Conservation (phyloP, 2,888 invertebrate genomes). For the Neoaliturus tenellus region DNA sequence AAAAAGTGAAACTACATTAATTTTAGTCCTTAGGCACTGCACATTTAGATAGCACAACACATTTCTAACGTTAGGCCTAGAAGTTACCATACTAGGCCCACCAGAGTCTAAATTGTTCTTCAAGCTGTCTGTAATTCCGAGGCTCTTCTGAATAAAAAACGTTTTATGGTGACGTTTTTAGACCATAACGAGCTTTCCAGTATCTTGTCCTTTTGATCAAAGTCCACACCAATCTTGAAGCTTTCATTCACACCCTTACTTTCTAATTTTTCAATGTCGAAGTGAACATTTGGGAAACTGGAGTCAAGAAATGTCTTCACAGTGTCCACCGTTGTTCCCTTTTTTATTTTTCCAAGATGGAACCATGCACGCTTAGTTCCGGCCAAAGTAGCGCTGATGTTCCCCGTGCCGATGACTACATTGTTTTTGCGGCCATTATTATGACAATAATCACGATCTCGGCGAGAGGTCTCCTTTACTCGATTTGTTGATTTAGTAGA, state of each 20-base stretch:
- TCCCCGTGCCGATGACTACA: background rate
- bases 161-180: conserved; percentile 3
- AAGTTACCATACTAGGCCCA: background rate
- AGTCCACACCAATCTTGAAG: conserved; percentile 25
- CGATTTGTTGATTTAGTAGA: too few relatives aligned
- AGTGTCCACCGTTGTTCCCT: background rate
- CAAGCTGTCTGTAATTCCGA: background rate
- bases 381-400: background rate
- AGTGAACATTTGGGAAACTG: background rate
- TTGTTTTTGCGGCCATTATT: background rate
- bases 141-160: conserved; percentile 37
- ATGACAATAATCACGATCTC: too few relatives aligned
- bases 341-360: background rate
- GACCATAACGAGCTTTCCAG: background rate
- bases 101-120: background rate
- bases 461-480: background rate
- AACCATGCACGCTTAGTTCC: background rate
- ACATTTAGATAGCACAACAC: background rate
- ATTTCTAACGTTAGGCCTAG: background rate
- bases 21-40: background rate
- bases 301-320: background rate
- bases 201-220: background rate
- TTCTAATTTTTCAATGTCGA: background rate
- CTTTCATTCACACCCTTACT: background rate
- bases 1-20: background rate